phyloP scores from a whole-genome alignment of 2,888 invertebrate species.

The Apamea crenata region DNA sequence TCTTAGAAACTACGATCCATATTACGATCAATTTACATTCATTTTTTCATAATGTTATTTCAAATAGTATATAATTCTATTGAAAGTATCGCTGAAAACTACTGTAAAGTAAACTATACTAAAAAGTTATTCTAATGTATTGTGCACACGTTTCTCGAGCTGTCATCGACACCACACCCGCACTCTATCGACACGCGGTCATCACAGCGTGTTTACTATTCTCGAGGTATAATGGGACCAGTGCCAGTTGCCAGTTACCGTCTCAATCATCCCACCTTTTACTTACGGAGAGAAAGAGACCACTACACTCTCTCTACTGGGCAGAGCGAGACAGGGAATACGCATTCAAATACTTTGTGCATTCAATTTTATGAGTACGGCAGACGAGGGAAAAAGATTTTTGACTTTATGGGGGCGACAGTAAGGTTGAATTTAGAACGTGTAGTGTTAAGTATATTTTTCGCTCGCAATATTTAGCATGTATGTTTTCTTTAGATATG shows the following conservation, averaged over 20 bases:
- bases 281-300: conserved; percentile 82
- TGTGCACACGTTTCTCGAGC: not conserved
- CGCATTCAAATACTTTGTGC: conserved; percentile 84
- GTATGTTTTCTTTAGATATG: conserved; percentile 91
- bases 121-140: conserved; percentile 10
- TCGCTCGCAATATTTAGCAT: conserved; percentile 86
- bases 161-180: conserved; percentile 14
- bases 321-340: conserved; percentile 73
- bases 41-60: not conserved
- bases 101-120: not conserved
- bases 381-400: conserved; percentile 40
- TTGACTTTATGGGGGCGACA: accelerated
- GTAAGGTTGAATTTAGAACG: conserved; percentile 67
- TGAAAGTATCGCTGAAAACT: not conserved
- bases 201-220: conserved; percentile 81
- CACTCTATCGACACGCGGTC: conserved; percentile 67
- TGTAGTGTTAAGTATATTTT: conserved; percentile 69
- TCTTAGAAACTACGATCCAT: not conserved
- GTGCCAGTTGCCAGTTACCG: conserved; percentile 90
- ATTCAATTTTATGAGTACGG: conserved; percentile 78
- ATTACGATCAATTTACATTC: not conserved
- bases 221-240: conserved; percentile 88
- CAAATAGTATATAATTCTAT: too few relatives aligned
- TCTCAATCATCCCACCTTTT: conserved; percentile 90
- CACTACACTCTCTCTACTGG: conserved; percentile 39